Evolutionary conservation across 1,140 invertebrate genomes (phyloP).

Genomic region (Nomia melanderi): DNA sequence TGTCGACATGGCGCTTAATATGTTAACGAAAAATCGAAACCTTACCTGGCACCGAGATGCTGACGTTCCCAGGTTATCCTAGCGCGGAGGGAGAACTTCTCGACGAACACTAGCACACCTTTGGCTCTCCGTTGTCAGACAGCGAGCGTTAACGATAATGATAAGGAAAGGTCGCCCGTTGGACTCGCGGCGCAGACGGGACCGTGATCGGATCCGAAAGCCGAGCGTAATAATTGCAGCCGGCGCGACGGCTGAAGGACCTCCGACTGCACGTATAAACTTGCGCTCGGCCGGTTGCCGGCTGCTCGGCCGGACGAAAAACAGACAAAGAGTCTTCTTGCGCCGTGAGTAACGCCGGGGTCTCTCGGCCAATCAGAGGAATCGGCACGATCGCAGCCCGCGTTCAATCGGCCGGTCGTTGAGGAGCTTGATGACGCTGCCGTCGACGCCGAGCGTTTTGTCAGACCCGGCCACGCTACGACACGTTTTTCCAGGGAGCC

Average conservation of each 20-base stretch:
- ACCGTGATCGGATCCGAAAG: slow-evolving; percentile 52
- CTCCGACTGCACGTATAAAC: slow-evolving; percentile 63
- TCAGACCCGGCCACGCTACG: slow-evolving; percentile 11
- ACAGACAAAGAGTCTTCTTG: slow-evolving; percentile 67
- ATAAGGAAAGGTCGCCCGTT: not conserved
- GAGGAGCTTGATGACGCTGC: slow-evolving; percentile 52
- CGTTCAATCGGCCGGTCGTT: slow-evolving; percentile 56
- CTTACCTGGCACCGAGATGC: slow-evolving; percentile 24
- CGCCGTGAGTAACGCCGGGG: slow-evolving; percentile 58
- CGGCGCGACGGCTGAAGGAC: slow-evolving; percentile 62
- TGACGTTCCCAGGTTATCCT: slow-evolving; percentile 31
- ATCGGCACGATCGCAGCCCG: slow-evolving; percentile 62
- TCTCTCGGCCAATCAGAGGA: slow-evolving; percentile 64
- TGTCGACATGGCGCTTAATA: no score
- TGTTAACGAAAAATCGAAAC: no score
- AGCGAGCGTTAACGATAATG: not conserved
- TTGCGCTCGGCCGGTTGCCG: slow-evolving; percentile 55
- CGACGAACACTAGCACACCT: slow-evolving; percentile 16
- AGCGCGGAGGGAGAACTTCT: not conserved
- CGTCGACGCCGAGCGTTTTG: slow-evolving; percentile 34
- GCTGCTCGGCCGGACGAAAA: slow-evolving; percentile 61
- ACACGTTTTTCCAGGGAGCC: slow-evolving; percentile 3
- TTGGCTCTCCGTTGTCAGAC: not conserved
- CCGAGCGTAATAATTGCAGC: slow-evolving; percentile 62
- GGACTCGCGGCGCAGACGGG: no score